Evolutionary conservation across 2,888 invertebrate genomes (phyloP).

Genomic region (Dioctria linearis): DNA sequence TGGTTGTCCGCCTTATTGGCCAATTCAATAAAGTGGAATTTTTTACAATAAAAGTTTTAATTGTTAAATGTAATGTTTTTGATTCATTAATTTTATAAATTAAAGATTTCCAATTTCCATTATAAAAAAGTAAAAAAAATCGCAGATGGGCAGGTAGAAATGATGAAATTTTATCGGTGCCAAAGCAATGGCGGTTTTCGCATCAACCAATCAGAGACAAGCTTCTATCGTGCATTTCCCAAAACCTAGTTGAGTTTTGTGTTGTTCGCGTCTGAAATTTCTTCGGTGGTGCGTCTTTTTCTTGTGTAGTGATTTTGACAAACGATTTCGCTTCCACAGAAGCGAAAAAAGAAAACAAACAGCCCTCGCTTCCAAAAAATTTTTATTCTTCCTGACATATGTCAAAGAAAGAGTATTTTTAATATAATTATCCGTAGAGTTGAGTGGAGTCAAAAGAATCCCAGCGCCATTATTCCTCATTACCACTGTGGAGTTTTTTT

Average conservation of each 20-base stretch:
- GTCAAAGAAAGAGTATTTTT: slow-evolving; percentile 36
- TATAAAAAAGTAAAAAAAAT: background rate
- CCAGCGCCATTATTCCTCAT: slow-evolving; percentile 50
- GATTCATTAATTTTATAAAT: background rate
- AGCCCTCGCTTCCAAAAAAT: slow-evolving; percentile 25
- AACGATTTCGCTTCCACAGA: slow-evolving; percentile 55
- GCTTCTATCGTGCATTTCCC: slow-evolving; percentile 73
- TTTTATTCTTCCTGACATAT: slow-evolving; percentile 46
- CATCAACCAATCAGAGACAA: slow-evolving; percentile 80
- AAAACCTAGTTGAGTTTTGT: slow-evolving; percentile 53
- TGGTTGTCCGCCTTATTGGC: slow-evolving; percentile 47
- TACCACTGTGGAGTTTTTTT: slow-evolving; percentile 33
- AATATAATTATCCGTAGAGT: slow-evolving; percentile 4
- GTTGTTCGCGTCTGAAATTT: slow-evolving; percentile 60
- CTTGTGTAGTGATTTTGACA: slow-evolving; percentile 58
- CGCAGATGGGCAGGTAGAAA: background rate
- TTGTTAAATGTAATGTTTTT: background rate
- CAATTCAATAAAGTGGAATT: slow-evolving; percentile 29
- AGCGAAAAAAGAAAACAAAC: slow-evolving; percentile 55
- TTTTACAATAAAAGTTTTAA: background rate
- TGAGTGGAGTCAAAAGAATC: background rate
- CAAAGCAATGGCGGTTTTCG: slow-evolving; percentile 76
- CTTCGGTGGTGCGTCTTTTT: slow-evolving; percentile 60
- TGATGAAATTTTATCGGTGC: slow-evolving; percentile 16
- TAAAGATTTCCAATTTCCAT: background rate